phyloP scores from a whole-genome alignment of 2,888 invertebrate genomes.

The Pyrrhia umbra region DNA sequence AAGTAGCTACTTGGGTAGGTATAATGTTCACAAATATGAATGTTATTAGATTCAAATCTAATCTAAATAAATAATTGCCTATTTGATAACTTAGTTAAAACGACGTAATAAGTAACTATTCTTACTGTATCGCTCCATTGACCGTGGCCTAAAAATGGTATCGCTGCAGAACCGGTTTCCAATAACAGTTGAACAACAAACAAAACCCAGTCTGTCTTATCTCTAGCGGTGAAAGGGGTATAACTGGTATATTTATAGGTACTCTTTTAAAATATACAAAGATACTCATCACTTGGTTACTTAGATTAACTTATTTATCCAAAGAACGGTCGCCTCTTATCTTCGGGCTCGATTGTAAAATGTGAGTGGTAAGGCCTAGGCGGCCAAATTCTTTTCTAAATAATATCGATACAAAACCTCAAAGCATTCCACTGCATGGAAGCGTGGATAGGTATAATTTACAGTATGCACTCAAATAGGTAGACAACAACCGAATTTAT shows the following conservation, averaged over 20 bases:
- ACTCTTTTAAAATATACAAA: not conserved
- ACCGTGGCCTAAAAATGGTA: conserved; percentile 42
- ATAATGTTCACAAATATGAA: too few relatives aligned
- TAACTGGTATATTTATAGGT: not conserved
- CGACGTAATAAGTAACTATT: conserved; percentile 8
- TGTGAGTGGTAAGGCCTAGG: not conserved
- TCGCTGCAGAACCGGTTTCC: conserved; percentile 22
- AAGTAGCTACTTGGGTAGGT: too few relatives aligned
- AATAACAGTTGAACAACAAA: conserved; percentile 15
- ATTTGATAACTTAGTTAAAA: conserved; percentile 12
- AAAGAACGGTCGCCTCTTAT: not conserved
- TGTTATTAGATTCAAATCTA: conserved; percentile 13
- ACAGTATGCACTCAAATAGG: not conserved
- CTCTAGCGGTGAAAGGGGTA: not conserved
- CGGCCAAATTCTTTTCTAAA: too few relatives aligned
- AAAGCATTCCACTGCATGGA: too few relatives aligned
- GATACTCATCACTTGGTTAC: not conserved
- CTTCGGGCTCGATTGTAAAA: not conserved
- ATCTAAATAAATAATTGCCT: conserved; percentile 5
- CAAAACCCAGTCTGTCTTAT: not conserved
- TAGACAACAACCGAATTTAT: not conserved
- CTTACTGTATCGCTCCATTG: conserved; percentile 3
- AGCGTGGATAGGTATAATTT: too few relatives aligned
- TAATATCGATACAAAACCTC: too few relatives aligned
- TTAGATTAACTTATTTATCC: not conserved